phyloP scores from a whole-genome alignment of 2,797 vertebrate genomes.

The Arnoldichthys spilopterus region DNA sequence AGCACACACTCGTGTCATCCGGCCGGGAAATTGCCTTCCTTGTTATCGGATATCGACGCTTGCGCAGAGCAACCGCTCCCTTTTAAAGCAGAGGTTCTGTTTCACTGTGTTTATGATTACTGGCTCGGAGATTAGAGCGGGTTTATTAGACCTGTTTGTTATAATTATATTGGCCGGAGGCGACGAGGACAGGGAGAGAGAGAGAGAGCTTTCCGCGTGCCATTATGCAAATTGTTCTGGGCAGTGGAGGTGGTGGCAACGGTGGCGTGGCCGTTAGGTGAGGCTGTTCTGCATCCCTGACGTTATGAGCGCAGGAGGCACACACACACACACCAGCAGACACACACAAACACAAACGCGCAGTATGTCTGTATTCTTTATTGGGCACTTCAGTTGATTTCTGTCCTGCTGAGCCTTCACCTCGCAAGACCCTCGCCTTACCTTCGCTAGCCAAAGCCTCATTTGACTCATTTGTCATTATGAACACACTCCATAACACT shows the following conservation, averaged over 20 bases:
- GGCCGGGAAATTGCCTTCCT: slow-evolving; percentile 60
- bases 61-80: slow-evolving; percentile 35
- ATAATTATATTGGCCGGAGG: slow-evolving; percentile 45
- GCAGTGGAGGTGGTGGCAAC: not conserved
- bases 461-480: too few species aligned
- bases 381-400: not conserved
- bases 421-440: not conserved
- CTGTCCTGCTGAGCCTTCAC: not conserved
- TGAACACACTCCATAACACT: too few species aligned
- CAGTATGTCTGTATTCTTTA: not conserved
- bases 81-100: slow-evolving; percentile 39
- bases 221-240: slow-evolving; percentile 8
- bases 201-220: not conserved
- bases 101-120: slow-evolving; percentile 49
- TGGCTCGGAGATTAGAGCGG: slow-evolving; percentile 38
- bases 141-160: slow-evolving; percentile 56
- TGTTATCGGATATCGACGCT: slow-evolving; percentile 53
- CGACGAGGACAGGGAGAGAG: slow-evolving; percentile 4
- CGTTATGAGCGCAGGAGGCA: not conserved
- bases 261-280: slow-evolving; percentile 5
- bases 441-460: too few species aligned
- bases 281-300: not conserved
- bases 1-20: slow-evolving; percentile 34
- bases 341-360: not conserved
- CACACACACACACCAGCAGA: not conserved